Conservation (phyloP, 2,888 invertebrate genomes). For the Patella ulyssiponensis region DNA sequence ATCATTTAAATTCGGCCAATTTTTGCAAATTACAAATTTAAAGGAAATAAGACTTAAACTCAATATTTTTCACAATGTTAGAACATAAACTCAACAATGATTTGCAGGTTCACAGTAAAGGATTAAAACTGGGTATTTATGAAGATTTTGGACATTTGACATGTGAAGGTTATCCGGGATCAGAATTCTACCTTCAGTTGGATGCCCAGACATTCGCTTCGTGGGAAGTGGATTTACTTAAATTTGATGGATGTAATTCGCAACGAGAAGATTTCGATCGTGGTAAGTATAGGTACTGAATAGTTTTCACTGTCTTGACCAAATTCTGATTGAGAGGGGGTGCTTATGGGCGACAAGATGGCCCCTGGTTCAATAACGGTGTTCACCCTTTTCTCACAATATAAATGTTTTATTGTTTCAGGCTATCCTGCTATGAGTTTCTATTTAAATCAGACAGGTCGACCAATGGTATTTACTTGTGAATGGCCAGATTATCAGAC, state of each 20-base stretch:
- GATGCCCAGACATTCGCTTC: constrained; percentile 93
- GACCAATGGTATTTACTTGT: constrained; percentile 93
- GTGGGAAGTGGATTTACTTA: constrained; percentile 95
- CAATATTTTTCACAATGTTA: no score
- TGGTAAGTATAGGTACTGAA: constrained; percentile 42
- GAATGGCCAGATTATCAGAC: constrained; percentile 92
- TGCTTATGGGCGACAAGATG: no score
- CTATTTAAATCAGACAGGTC: constrained; percentile 88
- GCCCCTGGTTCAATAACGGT: no score
- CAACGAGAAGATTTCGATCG: constrained; percentile 75
- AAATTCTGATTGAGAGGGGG: no score
- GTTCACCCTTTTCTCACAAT: no score
- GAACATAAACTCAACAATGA: neutral
- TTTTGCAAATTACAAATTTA: no score
- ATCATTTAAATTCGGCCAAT: no score
- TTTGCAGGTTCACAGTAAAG: constrained; percentile 70
- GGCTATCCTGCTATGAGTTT: constrained; percentile 92
- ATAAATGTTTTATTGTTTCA: constrained; percentile 57
- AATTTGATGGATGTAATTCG: constrained; percentile 95
- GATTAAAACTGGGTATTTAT: constrained; percentile 95
- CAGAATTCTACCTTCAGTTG: constrained; percentile 84
- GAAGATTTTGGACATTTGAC: constrained; percentile 97
- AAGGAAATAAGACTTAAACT: no score
- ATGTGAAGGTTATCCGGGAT: constrained; percentile 96
- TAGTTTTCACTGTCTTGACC: no score